Percentiles rank a stretch among this genome's conserved stretches.
phyloP scores from a whole-genome alignment of 2,113 vertebrate species.

The Urocitellus parryii region DNA sequence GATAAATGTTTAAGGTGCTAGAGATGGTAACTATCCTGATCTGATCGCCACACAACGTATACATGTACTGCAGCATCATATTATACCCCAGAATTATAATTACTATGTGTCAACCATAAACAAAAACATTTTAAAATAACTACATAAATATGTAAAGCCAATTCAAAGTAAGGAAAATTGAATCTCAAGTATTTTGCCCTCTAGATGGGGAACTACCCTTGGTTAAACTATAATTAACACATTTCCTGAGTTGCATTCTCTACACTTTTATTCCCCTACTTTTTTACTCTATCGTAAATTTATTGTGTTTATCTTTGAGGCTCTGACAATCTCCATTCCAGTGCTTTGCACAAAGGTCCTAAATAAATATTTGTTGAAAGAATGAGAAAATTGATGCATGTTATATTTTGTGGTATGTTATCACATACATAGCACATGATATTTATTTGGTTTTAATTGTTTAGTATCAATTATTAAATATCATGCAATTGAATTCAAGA shows the following conservation, averaged over 20 bases:
- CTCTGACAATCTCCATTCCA: background rate
- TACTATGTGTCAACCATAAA: background rate
- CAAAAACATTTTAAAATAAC: background rate
- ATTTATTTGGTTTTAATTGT: constrained; percentile 27
- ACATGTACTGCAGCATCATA: background rate
- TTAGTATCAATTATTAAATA: constrained; percentile 67
- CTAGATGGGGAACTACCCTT: background rate
- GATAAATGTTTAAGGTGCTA: background rate
- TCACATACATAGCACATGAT: background rate
- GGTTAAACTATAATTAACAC: background rate
- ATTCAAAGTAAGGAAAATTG: background rate
- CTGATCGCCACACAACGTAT: background rate
- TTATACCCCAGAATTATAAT: background rate
- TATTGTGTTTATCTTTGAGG: constrained; percentile 42
- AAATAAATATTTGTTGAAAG: constrained; percentile 57
- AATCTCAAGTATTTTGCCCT: background rate
- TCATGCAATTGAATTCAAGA: constrained; percentile 57
- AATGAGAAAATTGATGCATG: constrained; percentile 10
- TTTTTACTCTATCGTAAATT: background rate
- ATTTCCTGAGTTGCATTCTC: background rate
- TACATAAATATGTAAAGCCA: background rate
- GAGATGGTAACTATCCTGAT: background rate
- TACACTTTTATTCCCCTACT: background rate
- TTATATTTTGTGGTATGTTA: background rate
- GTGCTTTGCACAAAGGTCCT: background rate